Evolutionary conservation across 2,888 invertebrate species (phyloP), one percentile per base, ranked within the genome.

Genomic region (Eristalis pertinax): DNA sequence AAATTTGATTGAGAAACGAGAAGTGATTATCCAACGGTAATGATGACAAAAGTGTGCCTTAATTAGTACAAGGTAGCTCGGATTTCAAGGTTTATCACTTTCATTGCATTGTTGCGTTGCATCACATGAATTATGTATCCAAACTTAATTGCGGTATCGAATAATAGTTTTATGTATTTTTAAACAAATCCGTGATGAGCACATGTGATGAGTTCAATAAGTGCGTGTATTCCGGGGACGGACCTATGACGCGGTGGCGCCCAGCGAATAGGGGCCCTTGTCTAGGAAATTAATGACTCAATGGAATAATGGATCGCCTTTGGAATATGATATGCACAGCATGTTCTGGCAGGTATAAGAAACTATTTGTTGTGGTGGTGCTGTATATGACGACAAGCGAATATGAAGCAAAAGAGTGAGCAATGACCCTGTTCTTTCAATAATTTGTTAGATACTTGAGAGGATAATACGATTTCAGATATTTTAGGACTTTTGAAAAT

Each of bases 51-150:
- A 1, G 68, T 24, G 24, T 8, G n/a, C 24, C 13, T 60, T 22
- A 64, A 64, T 74, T 64, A 74, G 73, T 43, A 58, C 75, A 75
- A 67, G 67, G 67, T 58, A 29, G 67, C 19, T 24, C 8, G 13
- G 19, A 29, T 75, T 60, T 67, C 75, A 75, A 67, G 65, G 65
- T 60, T 58, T 19, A 50, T 15, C 19, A n/a, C 32, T 22, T 43
- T 75, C 35, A 38, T 38, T 75, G 24, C 43, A 50, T 50, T 32
- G 35, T 65, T 74, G 64, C 63, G 13, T 43, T 43, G n/a, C 50
- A 19, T 50, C 22, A 63, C 22, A 19, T 50, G 19, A 22, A 50
- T 43, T 32, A 58, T 32, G 50, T 8, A 50, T 50, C n/a, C 24
- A 11, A 41, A 41, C 41, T 62, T n/a, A 41, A 41, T 60, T 72